A percentile compares a stretch with the other conserved stretches of the same genome.
phyloP scores from a whole-genome alignment of 2,888 invertebrate species.

The Dastarcus helophoroides region DNA sequence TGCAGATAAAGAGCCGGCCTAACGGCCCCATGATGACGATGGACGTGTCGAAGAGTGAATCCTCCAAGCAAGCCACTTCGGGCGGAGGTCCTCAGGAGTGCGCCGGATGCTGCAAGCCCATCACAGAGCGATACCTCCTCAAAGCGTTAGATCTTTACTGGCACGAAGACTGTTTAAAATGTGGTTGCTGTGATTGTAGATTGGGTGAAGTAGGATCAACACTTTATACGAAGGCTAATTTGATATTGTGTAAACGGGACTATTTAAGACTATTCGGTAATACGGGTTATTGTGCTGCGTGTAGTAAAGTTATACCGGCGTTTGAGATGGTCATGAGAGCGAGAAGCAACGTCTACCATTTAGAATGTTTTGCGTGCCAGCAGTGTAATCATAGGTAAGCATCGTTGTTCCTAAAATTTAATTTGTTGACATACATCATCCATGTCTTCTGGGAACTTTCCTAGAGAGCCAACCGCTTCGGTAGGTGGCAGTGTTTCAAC shows the following conservation, averaged over 20 bases:
- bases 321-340: conserved; percentile 99
- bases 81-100: conserved; percentile 60
- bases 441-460: too few species aligned
- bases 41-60: conserved; percentile 74
- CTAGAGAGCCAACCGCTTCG: too few species aligned
- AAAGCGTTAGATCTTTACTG: conserved; percentile 89
- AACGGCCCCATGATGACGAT: conserved; percentile 64
- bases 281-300: conserved; percentile 93
- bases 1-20: conserved; percentile 34
- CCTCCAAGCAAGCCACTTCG: conserved; percentile 35
- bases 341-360: conserved; percentile 90
- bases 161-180: conserved; percentile 97
- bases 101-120: conserved; percentile 89
- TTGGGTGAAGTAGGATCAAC: conserved; percentile 94
- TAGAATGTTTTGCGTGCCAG: conserved; percentile 97
- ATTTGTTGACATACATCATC: too few species aligned
- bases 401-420: too few species aligned
- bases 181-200: conserved; percentile 93
- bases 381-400: conserved; percentile 94
- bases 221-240: conserved; percentile 88
- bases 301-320: conserved; percentile 95
- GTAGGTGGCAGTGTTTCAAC: too few species aligned
- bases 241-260: conserved; percentile 91
- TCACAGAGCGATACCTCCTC: conserved; percentile 81
- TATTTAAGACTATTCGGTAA: conserved; percentile 93